phyloP scores from a whole-genome alignment of 2,888 invertebrate genomes.

The Therioaphis trifolii region DNA sequence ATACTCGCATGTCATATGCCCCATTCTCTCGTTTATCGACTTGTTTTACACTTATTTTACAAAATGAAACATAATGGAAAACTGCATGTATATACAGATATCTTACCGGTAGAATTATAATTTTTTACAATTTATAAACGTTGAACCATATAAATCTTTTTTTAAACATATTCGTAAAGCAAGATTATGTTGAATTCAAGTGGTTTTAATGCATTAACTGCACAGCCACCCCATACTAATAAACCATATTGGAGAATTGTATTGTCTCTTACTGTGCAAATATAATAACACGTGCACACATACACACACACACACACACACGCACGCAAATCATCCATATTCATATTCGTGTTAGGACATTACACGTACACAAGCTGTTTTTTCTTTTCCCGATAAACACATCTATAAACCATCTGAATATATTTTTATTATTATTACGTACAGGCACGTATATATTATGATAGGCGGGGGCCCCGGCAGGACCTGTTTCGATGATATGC shows the following conservation, averaged over 20 bases:
- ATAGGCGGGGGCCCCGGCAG: too few species aligned
- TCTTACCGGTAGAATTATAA: neutral
- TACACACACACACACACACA: too few species aligned
- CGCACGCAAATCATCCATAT: neutral
- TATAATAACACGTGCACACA: too few species aligned
- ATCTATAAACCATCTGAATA: neutral
- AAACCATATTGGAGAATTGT: too few species aligned
- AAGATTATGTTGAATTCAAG: neutral
- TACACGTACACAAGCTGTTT: neutral
- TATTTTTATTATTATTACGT: neutral
- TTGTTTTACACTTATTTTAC: neutral
- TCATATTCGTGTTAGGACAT: neutral
- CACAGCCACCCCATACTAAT: too few species aligned
- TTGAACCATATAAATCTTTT: neutral
- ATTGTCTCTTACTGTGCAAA: too few species aligned
- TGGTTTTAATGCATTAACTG: conserved; percentile 1
- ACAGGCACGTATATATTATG: neutral
- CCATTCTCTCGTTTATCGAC: neutral
- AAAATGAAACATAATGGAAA: neutral
- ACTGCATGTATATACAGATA: neutral
- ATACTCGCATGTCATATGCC: neutral
- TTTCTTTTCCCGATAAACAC: neutral
- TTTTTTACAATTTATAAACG: neutral
- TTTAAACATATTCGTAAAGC: neutral
- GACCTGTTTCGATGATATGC: conserved; percentile 39